Evolutionary conservation across 2,888 invertebrate species (phyloP).

Genomic region (Drosophila limbata): DNA sequence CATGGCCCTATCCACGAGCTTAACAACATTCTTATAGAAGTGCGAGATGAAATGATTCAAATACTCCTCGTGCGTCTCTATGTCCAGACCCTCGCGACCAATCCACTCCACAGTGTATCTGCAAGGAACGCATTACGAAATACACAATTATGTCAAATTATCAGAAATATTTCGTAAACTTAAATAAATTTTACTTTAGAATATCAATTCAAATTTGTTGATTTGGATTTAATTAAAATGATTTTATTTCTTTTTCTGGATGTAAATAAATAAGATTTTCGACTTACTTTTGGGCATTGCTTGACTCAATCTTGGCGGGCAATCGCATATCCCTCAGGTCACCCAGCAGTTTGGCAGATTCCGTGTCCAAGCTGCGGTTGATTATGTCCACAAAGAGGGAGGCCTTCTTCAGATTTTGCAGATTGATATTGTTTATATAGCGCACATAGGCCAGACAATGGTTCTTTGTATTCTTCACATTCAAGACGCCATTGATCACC

Average conservation of each 20-base stretch:
- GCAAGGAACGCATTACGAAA: slow-evolving; percentile 11
- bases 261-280: not conserved
- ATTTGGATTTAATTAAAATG: no score
- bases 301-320: slow-evolving; percentile 94
- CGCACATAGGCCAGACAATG: slow-evolving; percentile 97
- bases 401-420: slow-evolving; percentile 97
- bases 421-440: slow-evolving; percentile 98
- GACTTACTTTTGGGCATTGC: slow-evolving; percentile 93
- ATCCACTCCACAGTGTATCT: slow-evolving; percentile 99
- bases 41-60: slow-evolving; percentile 96
- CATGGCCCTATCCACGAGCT: slow-evolving; percentile 97
- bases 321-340: slow-evolving; percentile 96
- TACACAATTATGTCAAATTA: not conserved
- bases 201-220: no score
- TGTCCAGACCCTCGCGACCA: slow-evolving; percentile 96
- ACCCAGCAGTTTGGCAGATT: slow-evolving; percentile 94
- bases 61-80: slow-evolving; percentile 97
- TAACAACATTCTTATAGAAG: slow-evolving; percentile 96
- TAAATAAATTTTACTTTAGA: no score
- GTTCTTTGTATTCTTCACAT: slow-evolving; percentile 97
- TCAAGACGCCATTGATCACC: slow-evolving; percentile 97
- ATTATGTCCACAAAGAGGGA: slow-evolving; percentile 97
- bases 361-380: slow-evolving; percentile 95
- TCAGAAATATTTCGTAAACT: no score
- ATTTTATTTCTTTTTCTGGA: no score